Evolutionary conservation across 64 coral and sea anemone species (phyloP), one percentile per base, ranked within the genome.

Genomic region (Platygyra sinensis): DNA sequence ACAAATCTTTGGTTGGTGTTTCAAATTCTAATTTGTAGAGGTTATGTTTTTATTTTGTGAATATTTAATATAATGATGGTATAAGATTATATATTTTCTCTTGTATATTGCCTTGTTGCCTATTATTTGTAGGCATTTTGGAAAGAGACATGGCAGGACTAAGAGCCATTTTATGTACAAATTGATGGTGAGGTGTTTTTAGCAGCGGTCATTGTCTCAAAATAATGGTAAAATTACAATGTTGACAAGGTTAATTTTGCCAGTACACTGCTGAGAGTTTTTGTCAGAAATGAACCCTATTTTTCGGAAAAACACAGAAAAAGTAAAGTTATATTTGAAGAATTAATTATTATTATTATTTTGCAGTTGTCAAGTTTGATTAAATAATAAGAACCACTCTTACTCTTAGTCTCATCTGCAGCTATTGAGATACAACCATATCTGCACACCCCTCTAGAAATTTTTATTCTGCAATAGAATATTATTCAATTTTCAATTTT

Each of bases 191-290:
- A 46, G 42, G 25, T 29, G 10, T 69, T 69, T 69, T 69, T 25
- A 25, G 22, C 62, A 65, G n/a, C 12, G 0, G 54, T 15, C 10
- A 12, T 69, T 69, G 22, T 69, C 24, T 69, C 25, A 11, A 10
- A 22, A 11, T 69, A 69, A 8, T 20, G n/a, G 5, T 69, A 22
- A 69, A n/a, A 25, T 67, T 67, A 29, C 9, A 69, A 69, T 69
- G 65, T 69, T 69, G 65, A 69, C 9, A 69, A 69, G 22, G 65
- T 69, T 69, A n/a, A 69, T 69, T 69, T 69, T 69, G 24, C n/a
- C 25, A 27, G n/a, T 10, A 69, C 4, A 25, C 10, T 69, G 22
- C n/a, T 29, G 65, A n/a, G 22, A 69, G 65, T 67, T 67, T 3
- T 67, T 69, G 65, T n/a, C 24, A 69, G 2, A 27, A 22, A 69